Conservation (phyloP, 2,797 vertebrate species). For the Acanthurus lineatus region DNA sequence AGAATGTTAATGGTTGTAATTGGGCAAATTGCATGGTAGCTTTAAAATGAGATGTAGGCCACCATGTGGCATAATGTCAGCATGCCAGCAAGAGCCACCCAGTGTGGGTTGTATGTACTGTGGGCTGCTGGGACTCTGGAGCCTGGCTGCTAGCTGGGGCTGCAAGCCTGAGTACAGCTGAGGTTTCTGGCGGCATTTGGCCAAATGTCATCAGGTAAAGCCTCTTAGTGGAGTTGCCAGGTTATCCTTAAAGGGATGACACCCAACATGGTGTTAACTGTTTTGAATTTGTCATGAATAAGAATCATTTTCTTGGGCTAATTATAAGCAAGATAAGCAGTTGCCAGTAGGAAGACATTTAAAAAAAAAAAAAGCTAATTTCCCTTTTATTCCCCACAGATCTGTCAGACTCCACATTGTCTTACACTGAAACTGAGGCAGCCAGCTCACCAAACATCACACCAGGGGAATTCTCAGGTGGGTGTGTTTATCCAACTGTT, state of each 20-base stretch:
- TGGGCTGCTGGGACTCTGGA: conserved; percentile 63
- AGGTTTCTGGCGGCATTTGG: conserved; percentile 47
- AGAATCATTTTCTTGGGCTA: not conserved
- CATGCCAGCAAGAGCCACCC: conserved; percentile 82
- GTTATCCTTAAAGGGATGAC: conserved; percentile 25
- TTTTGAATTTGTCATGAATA: conserved; percentile 16
- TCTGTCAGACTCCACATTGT: conserved; percentile 99
- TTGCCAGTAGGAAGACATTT: conserved; percentile 3
- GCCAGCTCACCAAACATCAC: conserved; percentile 92
- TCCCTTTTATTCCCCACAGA: conserved; percentile 82
- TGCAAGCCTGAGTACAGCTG: conserved; percentile 49
- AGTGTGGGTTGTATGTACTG: conserved; percentile 62
- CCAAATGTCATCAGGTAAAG: conserved; percentile 55
- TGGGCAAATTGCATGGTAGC: conserved; percentile 89
- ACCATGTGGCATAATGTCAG: conserved; percentile 86
- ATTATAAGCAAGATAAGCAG: conserved; percentile 8
- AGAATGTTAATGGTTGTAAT: conserved; percentile 94
- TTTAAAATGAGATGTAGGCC: conserved; percentile 87
- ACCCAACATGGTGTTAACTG: conserved; percentile 17
- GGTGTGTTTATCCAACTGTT: conserved; percentile 69
- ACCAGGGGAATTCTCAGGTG: conserved; percentile 97
- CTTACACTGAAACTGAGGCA: conserved; percentile 99
- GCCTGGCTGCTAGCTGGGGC: conserved; percentile 60
- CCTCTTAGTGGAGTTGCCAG: conserved; percentile 30
- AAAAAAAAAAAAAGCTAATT: conserved; percentile 34